These are phyloP conservation scores for Discoglossus pictus DNA, from an alignment of 2,797 vertebrate genomes.

Conservation along the genomic window DNA sequence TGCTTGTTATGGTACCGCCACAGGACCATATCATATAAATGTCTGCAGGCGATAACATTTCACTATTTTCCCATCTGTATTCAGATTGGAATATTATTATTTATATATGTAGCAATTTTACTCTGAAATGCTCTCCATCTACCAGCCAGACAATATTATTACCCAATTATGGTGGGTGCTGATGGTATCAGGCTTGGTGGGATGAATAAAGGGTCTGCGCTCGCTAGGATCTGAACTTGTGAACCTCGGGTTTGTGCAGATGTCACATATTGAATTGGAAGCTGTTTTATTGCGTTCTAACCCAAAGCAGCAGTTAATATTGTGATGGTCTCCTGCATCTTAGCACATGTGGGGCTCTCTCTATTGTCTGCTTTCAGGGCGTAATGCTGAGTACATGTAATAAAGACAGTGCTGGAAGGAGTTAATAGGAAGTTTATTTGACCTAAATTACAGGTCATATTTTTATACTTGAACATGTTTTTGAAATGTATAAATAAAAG, in stretches of 20 bases:
- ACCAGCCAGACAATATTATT: conserved; percentile 9
- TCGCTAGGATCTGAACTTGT: conserved; percentile 2
- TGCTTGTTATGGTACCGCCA: background rate
- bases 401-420: too few species aligned
- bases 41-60: background rate
- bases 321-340: background rate
- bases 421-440: too few species aligned
- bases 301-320: conserved; percentile 1
- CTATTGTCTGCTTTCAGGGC: too few species aligned
- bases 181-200: conserved; percentile 1
- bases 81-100: conserved; percentile 16
- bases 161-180: conserved; percentile 3
- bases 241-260: conserved; percentile 3
- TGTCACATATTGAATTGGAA: conserved; percentile 1
- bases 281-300: conserved; percentile 4
- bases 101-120: background rate
- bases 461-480: too few species aligned
- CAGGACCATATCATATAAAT: background rate
- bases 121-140: conserved; percentile 8
- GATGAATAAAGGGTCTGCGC: background rate
- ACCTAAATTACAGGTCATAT: too few species aligned
- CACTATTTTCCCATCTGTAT: conserved; percentile 7
- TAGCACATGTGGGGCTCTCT: background rate
- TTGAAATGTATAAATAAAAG: too few species aligned
- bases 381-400: too few species aligned